Evolutionary conservation across 2,888 invertebrate genomes (phyloP), one percentile per base, ranked within the genome.

Genomic region (Drosophila buzzatii): DNA sequence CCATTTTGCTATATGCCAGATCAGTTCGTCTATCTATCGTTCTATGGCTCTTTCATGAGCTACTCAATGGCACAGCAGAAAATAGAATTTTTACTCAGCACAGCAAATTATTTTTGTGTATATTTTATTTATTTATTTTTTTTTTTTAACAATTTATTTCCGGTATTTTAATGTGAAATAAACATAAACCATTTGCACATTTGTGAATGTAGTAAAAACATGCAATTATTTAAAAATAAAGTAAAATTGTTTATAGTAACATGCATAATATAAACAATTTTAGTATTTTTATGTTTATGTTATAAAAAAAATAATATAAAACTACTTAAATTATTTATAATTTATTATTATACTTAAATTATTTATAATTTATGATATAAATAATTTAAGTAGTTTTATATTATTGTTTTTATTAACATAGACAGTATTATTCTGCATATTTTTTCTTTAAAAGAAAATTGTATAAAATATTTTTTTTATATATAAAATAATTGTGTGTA

Each of bases 1-100:
- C 14, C 23, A 23, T 23, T 31, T 47, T 9, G 31, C 58, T 37
- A 6, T 57, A 41, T 45, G 16, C 41, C 52, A 58, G 37, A 58
- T 55, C 39, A 23, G 23, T 3, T 45, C 6, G 42, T 18, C 20
- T 20, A 42, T 23, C 14, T 14, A 14, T 14, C 2, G 3, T 3
- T 23, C 5, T 20, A 45, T 23, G 8, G 7, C 18, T 4, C 41
- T 41, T 55, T 55, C 55, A 41, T 6, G 39, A n/a, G 2, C 10
- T 27, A 1, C 14, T 52, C 8, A 7, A 16, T 14, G 16, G 0
- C 2, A 16, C 8, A 37, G n/a, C 39, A n/a, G 5, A 20, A 1
- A 37, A 53, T n/a, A n/a, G 0, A 18, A n/a, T 12, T 18, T 52
- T 16, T 23, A 16, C 10, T 2, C 53, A 23, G n/a, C 39, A 7